Base-by-base conservation (phyloP, 2,797 vertebrate species). In the Myotis myotis region DNA sequence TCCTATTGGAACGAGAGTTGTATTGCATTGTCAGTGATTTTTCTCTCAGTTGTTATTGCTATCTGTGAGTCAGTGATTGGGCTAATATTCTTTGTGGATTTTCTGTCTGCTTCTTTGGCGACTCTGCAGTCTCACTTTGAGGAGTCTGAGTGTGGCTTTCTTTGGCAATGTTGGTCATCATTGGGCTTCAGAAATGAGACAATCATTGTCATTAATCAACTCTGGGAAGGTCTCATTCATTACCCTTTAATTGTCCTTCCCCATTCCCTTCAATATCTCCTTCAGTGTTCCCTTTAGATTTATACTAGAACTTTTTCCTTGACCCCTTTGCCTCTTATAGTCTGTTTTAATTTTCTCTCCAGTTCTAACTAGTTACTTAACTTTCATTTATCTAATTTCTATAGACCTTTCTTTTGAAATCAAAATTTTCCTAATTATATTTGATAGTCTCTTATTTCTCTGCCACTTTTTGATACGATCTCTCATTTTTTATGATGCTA, bases 371-470 rank as follows among this genome's bases (percentile, higher is more conserved):
- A 70, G 41, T 83, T 89, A 74, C 16, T 97, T 28, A 84, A 51
- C 17, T 82, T 88, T 75, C 36, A 25, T 79, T 94, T 89, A 41
- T 89, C 33, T 53, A 55, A 36, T 82, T 89, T 89, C 22, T 94
- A 82, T 2, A 72, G 53, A 80, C 12, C 20, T 38, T 93, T 74
- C 51, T 47, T 71, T 85, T 33, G 38, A 60, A 75, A 49, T 74
- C 22, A 74, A 80, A 92, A 33, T 66, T 15, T 68, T 17, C 13
- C 49, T 86, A 6, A 71, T 75, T 95, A 38, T 60, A 76, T 76
- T 82, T 68, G 60, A 78, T 53, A 49, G 9, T 38, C 9, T 91
- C 6, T 82, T 92, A 33, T n/a, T 60, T 75, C 66, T 84, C 36
- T 94, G 51, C 41, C 49, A 19, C 11, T 72, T 81, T 93, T 75